Percentiles rank a stretch among this genome's conserved stretches.
Evolutionary conservation across 2,113 vertebrate genomes (phyloP).

Genomic region (mouse (Mus musculus)): DNA sequence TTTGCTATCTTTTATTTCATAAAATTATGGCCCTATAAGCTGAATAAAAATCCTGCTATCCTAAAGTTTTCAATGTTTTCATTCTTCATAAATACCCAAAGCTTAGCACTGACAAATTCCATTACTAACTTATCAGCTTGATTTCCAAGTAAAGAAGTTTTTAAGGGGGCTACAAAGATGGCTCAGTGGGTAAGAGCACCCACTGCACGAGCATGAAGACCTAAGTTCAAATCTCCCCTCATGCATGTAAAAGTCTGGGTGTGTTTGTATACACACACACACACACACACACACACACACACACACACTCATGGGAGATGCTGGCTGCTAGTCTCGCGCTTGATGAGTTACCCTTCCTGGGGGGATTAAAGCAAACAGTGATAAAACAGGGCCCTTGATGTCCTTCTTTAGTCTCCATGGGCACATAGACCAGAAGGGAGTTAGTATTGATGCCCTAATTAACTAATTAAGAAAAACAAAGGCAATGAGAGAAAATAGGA

Average conservation of each 20-base stretch:
- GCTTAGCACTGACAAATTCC: not conserved
- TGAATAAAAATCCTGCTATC: not conserved
- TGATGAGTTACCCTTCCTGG: too few relatives aligned
- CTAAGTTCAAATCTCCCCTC: not conserved
- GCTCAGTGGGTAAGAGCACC: not conserved
- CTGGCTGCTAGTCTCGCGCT: not conserved
- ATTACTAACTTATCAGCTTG: not conserved
- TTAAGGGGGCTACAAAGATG: not conserved
- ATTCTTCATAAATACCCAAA: conserved; percentile 44
- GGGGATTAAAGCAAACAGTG: not conserved
- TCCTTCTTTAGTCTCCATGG: not conserved
- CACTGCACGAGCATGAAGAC: not conserved
- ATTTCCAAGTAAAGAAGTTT: not conserved
- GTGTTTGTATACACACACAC: not conserved
- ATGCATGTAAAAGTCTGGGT: not conserved
- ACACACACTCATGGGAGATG: too few relatives aligned
- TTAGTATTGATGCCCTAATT: not conserved
- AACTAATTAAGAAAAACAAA: not conserved
- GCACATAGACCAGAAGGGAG: not conserved
- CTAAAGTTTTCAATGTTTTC: conserved; percentile 2
- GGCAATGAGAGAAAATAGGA: not conserved
- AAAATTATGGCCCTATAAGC: not conserved
- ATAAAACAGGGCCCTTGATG: not conserved
- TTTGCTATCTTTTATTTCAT: conserved; percentile 47
- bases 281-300: too few relatives aligned